phyloP scores from a whole-genome alignment of 2,888 invertebrate species.

The Drosophila algonquin region DNA sequence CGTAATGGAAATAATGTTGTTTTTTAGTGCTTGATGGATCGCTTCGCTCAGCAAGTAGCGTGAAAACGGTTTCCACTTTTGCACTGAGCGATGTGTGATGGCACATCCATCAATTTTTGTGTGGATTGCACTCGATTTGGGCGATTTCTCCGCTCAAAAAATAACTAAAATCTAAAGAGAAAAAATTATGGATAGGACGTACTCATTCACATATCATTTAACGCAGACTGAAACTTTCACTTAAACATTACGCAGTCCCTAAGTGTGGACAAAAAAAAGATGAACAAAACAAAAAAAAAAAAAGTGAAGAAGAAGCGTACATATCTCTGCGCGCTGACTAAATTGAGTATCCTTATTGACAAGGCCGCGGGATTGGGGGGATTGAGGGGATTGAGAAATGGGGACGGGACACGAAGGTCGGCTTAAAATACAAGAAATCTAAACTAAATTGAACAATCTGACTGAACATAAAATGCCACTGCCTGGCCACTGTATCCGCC shows the following conservation, averaged over 20 bases:
- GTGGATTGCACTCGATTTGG: constrained; percentile 28
- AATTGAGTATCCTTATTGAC: constrained; percentile 65
- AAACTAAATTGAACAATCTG: constrained; percentile 36
- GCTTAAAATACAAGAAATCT: constrained; percentile 13
- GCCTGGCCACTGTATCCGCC: neutral
- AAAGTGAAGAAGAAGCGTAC: neutral
- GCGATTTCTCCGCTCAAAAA: neutral
- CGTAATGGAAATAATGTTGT: neutral
- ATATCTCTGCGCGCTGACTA: constrained; percentile 55
- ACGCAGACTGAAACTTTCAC: constrained; percentile 14
- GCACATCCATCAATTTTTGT: constrained; percentile 3
- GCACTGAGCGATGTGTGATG: neutral
- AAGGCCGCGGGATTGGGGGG: constrained; percentile 2
- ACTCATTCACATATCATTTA: constrained; percentile 3
- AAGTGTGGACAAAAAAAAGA: neutral
- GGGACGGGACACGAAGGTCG: constrained; percentile 6
- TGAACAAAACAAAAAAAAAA: constrained; percentile 20
- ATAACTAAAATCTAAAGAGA: constrained; percentile 12
- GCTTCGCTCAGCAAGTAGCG: neutral
- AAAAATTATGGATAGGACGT: constrained; percentile 13
- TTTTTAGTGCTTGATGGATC: constrained; percentile 12
- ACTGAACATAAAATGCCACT: constrained; percentile 35
- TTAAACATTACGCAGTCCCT: constrained; percentile 13
- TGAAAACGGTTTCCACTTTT: neutral
- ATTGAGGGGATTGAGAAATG: neutral